Conservation (phyloP, 2,113 vertebrate genomes). For the Physeter macrocephalus region DNA sequence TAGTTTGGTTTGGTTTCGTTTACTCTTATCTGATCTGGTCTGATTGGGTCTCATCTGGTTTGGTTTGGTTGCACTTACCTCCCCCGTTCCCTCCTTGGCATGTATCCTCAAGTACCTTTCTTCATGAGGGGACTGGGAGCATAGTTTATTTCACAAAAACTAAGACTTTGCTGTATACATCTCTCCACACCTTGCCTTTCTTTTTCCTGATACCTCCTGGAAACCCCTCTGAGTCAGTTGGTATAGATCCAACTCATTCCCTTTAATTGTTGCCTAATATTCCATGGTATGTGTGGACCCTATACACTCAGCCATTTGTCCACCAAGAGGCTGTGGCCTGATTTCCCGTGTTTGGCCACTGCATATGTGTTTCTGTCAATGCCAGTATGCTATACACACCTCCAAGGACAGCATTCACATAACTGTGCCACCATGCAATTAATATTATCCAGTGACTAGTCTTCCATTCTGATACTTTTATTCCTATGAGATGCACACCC, state of each 20-base stretch:
- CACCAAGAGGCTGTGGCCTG: not conserved
- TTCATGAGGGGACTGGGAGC: accelerated
- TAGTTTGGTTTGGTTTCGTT: not conserved
- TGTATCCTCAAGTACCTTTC: not conserved
- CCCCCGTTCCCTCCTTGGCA: not conserved
- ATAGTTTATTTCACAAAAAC: not conserved
- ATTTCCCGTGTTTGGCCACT: not conserved
- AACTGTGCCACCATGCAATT: not conserved
- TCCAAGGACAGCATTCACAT: not conserved
- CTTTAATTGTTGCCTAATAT: not conserved
- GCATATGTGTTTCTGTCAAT: not conserved
- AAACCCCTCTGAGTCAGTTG: not conserved
- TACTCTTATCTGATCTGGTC: not conserved
- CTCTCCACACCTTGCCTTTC: not conserved
- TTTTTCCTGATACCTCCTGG: not conserved
- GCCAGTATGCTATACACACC: accelerated
- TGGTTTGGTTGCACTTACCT: not conserved
- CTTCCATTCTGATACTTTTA: not conserved
- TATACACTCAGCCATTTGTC: not conserved
- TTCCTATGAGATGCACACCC: not conserved
- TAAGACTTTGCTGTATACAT: not conserved
- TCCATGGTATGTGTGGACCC: not conserved
- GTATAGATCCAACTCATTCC: not conserved
- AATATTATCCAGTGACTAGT: not conserved
- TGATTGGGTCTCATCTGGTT: not conserved